Base-by-base conservation (phyloP, 2,113 vertebrate genomes). In the Dolichotis patagonum region DNA sequence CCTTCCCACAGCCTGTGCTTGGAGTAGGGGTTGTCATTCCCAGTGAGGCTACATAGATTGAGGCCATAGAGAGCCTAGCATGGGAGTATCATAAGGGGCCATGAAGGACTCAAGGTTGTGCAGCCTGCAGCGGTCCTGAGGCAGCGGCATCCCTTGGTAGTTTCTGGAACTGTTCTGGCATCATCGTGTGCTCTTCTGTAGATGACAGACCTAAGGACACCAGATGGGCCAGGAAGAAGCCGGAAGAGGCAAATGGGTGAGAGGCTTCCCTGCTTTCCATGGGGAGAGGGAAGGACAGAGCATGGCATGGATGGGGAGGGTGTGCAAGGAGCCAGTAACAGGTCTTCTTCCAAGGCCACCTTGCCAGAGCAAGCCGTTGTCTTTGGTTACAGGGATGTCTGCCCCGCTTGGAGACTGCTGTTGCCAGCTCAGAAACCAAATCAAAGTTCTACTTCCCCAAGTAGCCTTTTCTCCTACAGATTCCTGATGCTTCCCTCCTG, bases 41-140 rank as follows among this genome's bases (percentile, higher is more conserved):
- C 3, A 9, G 19, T 17, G 30, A 52, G 78, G 24, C 3, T 10
- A 22, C 0, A 0, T 43, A 22, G 60, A 28, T 26, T 0, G 0
- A 26, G 56, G 35, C 80, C 14, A 16, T 5, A 0, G 67, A 1
- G 13, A 71, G n/a, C 43, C 62, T 7, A 14, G 32, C 16, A 28
- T 82, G 52, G 62, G 65, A 11, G 0, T 56, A 30, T n/a, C 52
- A 20, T 3, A 10, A 32, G 26, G 6, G 12, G 26, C 49, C 30
- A 3, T n/a, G 49, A 83, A 60, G n/a, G 16, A 7, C 62, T 77
- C 26, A n/a, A 32, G 35, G n/a, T 52, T 30, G 10, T 54, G 14
- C 5, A 49, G 24, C 41, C 80, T 73, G 22, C 49, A 38, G 60
- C 30, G 35, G 9, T 69, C 90, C 52, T 12, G 12, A 38, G 92